A percentile compares a stretch with the other conserved stretches of the same genome.
phyloP scores from a whole-genome alignment of 2,797 vertebrate species.

The Mico argentatus region DNA sequence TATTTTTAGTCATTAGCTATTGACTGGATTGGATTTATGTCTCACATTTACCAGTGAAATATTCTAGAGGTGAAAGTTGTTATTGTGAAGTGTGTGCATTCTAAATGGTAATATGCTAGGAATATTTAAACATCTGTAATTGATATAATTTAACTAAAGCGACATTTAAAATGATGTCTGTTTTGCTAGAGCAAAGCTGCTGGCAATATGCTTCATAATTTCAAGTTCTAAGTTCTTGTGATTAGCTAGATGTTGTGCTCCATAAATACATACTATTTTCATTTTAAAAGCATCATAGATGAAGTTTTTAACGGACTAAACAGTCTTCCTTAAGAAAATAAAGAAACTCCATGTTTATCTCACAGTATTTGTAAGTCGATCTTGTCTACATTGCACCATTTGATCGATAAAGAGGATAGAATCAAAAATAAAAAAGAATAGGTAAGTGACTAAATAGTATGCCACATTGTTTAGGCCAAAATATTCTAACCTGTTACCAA shows the following conservation, averaged over 20 bases:
- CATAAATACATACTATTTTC: not conserved
- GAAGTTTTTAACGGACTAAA: not conserved
- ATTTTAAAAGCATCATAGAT: not conserved
- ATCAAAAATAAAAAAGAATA: not conserved
- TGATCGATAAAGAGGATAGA: not conserved
- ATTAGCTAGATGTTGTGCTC: not conserved
- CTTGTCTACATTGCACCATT: not conserved
- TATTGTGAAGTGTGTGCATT: not conserved
- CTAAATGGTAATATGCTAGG: not conserved
- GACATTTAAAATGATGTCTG: not conserved
- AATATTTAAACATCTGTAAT: not conserved
- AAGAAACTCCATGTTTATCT: not conserved
- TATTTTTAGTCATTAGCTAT: not conserved
- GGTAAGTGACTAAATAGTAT: not conserved
- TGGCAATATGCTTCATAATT: not conserved
- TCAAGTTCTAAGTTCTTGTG: not conserved
- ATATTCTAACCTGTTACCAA: not conserved
- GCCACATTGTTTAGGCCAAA: not conserved
- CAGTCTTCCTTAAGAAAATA: not conserved
- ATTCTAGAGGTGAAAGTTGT: not conserved
- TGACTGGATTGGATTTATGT: not conserved
- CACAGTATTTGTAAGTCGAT: not conserved
- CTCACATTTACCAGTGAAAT: not conserved
- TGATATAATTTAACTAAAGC: not conserved
- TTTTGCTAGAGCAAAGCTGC: not conserved